Evolutionary conservation across 2,797 vertebrate species (phyloP).

Genomic region (Acestrorhynchus altus): DNA sequence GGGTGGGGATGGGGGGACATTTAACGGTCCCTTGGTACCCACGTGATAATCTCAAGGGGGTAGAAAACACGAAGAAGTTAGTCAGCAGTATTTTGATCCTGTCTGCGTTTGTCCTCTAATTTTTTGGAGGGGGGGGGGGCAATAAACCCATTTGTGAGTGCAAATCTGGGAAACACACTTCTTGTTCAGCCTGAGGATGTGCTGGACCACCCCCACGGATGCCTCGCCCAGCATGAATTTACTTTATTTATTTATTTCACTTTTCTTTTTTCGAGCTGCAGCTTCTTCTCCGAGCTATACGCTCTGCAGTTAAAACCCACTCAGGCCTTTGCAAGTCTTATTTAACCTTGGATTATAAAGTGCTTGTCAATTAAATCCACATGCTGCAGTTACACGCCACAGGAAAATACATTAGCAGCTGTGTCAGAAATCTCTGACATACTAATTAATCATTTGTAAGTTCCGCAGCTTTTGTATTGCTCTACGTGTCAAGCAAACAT

Average conservation of each 20-base stretch:
- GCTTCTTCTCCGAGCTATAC: conserved; percentile 5
- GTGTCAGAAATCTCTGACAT: conserved; percentile 36
- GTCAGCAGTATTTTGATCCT: conserved; percentile 69
- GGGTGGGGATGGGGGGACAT: not conserved
- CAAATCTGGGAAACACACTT: conserved; percentile 51
- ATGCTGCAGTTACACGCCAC: conserved; percentile 16
- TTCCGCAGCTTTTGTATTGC: conserved; percentile 11
- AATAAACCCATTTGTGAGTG: conserved; percentile 65
- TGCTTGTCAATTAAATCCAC: conserved; percentile 39
- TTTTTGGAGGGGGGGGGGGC: too few relatives aligned
- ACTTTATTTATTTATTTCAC: conserved; percentile 23
- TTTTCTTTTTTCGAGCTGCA: conserved; percentile 1
- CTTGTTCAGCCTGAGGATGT: conserved; percentile 35
- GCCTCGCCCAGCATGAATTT: conserved; percentile 18
- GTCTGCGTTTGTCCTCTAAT: not conserved
- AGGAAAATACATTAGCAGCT: conserved; percentile 30
- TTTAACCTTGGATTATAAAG: conserved; percentile 48
- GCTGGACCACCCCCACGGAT: conserved; percentile 8
- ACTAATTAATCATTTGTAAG: conserved; percentile 46
- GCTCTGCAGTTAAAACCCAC: conserved; percentile 15
- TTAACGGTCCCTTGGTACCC: not conserved
- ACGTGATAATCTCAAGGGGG: conserved; percentile 65
- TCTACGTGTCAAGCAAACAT: conserved; percentile 20
- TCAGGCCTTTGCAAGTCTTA: conserved; percentile 26
- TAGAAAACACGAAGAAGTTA: conserved; percentile 57